phyloP scores from a whole-genome alignment of 2,113 vertebrate species.

The Sialia sialis region DNA sequence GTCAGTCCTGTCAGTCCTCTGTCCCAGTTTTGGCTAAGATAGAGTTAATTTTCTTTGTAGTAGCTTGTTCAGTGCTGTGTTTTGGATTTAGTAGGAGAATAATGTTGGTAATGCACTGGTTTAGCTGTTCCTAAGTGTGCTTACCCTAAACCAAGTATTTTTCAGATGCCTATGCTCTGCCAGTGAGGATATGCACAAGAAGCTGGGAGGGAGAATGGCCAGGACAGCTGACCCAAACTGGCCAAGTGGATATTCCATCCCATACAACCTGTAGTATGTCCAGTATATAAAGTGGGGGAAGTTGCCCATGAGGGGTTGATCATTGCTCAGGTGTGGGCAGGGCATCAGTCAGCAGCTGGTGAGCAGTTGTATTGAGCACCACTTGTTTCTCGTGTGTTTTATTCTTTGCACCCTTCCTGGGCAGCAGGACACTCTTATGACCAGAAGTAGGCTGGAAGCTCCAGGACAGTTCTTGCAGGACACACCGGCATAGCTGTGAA shows the following conservation, averaged over 20 bases:
- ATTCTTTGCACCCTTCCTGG: neutral
- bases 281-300: neutral
- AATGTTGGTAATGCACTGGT: neutral
- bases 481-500: rapidly evolving
- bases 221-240: neutral
- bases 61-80: neutral
- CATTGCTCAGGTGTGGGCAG: rapidly evolving
- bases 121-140: neutral
- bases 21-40: neutral
- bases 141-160: neutral
- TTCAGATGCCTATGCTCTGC: neutral
- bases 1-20: neutral
- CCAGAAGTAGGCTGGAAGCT: neutral
- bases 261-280: neutral
- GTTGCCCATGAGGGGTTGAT: neutral
- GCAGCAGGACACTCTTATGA: neutral
- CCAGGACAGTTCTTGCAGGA: neutral
- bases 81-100: neutral
- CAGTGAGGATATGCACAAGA: neutral
- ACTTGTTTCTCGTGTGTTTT: neutral
- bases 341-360: neutral
- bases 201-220: neutral
- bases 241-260: neutral
- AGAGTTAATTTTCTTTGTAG: neutral
- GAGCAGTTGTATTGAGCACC: neutral